Evolutionary conservation across 1,140 invertebrate species (phyloP), one percentile per base, ranked within the genome.

Genomic region (Coptotermes formosanus): DNA sequence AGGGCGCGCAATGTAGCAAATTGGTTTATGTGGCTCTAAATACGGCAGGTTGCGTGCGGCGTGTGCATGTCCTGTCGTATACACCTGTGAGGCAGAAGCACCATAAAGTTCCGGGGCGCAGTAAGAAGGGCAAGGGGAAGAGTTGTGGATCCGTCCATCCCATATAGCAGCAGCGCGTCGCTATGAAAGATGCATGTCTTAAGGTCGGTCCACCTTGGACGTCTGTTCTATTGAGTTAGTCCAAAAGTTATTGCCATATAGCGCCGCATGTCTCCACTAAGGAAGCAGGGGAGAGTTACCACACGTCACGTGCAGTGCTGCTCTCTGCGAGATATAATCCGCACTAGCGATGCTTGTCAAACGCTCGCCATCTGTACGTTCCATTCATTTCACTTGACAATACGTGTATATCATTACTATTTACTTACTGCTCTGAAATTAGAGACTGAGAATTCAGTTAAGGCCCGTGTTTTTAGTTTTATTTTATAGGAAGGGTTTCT

Each of bases 181-280:
- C 25, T 75, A 75, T 75, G 64, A 75, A 75, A 75, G 64, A 75
- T 75, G 64, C 64, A 75, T 8, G 64, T 55, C 52, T 48, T 55
- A 16, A 55, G 19, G 52, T 55, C 19, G 52, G 19, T 55, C 52
- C 64, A 8, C 64, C 64, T 75, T 75, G 82, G 48, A 52, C 43
- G 32, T 83, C 82, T 32, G 19, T 21, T 52, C 82, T 83, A 43
- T 83, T 43, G 82, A 83, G 82, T 83, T 83, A 83, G 32, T 83
- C 43, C 8, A 32, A 1, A 32, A 43, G 32, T 83, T 83, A 83
- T 43, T 43, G 82, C 82, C 0, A 83, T 83, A 19, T 30, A 32
- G 7, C 2, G 82, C n/a, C 12, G 25, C 25, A 43, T 43, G 32
- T 83, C 48, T 83, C 32, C 23, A 11, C 21, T n/a, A 64, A n/a